Evolutionary conservation across 2,888 invertebrate genomes (phyloP), one percentile per base, ranked within the genome.

Genomic region (Drosophila bunnanda): DNA sequence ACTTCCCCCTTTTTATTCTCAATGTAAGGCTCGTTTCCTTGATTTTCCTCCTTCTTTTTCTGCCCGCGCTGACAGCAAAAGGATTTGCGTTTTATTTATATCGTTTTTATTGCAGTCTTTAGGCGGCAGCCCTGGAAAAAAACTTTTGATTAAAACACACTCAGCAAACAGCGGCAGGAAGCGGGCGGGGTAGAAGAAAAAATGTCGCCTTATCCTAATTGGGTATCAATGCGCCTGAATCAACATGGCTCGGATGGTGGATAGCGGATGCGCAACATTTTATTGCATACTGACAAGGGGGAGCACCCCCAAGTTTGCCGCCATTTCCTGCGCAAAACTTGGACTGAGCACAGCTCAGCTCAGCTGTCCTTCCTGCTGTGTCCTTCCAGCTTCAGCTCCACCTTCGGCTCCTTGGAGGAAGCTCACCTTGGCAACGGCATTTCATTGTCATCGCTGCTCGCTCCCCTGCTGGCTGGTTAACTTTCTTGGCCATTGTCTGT

Each of bases 211-310:
- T 80, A 88, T 87, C 85, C 89, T 85, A 85, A 85, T 85, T 88
- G 85, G 87, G 84, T 85, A 87, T 88, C 85, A 85, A 87, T 87
- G 87, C 77, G 88, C 69, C 77, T 78, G 83, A 86, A 75, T 88
- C 88, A 82, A 79, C 82, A 76, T 52, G 32, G 67, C 69, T 25
- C 25, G 34, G 50, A 50, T 50, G 50, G 50, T 15, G 32, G 32
- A 54, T 38, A 48, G 52, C 71, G 73, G 73, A 72, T 72, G 71
- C 74, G 66, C 73, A 73, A 71, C 76, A 76, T 88, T 87, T 83
- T 88, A 83, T 88, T 83, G 85, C 86, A 87, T 75, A 80, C 78
- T 87, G 52, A 25, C 76, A 20, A 25, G 1, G 25, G 15, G 22
- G 22, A 53, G 53, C 20, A 4, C 44, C 25, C 13, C 55, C 38